These are phyloP conservation scores for Apodemus speciosus DNA, from an alignment of 2,113 vertebrate genomes.

Conservation along the genomic window DNA sequence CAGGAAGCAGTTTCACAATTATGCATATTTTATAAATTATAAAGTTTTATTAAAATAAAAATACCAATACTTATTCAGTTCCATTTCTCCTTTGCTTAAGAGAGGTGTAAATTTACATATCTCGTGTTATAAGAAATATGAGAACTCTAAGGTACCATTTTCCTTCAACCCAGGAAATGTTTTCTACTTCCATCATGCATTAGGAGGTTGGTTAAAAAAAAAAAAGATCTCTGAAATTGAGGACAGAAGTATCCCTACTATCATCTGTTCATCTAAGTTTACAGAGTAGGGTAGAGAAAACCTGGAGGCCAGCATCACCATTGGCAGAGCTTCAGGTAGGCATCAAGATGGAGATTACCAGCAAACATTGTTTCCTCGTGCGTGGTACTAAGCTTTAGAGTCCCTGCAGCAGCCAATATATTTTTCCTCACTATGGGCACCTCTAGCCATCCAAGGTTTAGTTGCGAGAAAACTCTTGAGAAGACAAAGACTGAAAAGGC, in stretches of 20 bases:
- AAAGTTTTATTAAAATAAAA: background rate
- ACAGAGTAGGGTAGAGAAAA: background rate
- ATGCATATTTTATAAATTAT: background rate
- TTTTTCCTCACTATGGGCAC: background rate
- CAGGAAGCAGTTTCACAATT: background rate
- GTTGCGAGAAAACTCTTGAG: background rate
- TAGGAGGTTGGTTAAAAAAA: background rate
- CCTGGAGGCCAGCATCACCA: background rate
- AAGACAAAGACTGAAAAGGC: background rate
- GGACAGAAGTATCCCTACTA: fast-evolving
- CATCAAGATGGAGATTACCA: background rate
- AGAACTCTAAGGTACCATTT: background rate
- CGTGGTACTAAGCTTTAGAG: background rate
- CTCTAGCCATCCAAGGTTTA: background rate
- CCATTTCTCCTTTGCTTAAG: background rate
- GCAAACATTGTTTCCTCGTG: background rate
- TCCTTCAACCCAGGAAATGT: background rate
- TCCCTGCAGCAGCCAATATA: background rate
- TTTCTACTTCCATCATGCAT: background rate
- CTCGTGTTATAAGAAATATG: background rate
- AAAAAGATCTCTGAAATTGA: background rate
- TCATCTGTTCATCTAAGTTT: background rate
- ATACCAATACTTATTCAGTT: background rate
- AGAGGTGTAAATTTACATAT: background rate
- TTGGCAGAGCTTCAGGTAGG: background rate